Conservation (phyloP, 2,797 vertebrate species). For the Megaceryle alcyon region DNA sequence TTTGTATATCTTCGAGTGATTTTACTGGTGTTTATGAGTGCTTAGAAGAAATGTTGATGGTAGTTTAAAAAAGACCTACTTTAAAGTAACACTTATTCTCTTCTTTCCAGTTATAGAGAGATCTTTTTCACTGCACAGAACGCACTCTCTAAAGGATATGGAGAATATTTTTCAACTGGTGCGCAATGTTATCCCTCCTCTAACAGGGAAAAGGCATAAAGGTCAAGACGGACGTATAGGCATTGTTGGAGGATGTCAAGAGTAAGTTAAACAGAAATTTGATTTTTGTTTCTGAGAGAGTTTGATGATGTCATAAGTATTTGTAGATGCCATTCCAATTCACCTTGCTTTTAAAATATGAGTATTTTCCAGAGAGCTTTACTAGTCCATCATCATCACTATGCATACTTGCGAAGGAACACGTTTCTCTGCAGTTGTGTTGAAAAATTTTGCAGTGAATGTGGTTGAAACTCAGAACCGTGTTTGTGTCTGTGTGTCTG, state of each 20-base stretch:
- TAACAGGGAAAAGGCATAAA: slow-evolving; percentile 91
- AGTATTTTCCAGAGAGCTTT: neutral
- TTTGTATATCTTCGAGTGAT: neutral
- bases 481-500: neutral
- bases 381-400: neutral
- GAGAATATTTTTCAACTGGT: slow-evolving; percentile 86
- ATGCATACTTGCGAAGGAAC: neutral
- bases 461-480: neutral
- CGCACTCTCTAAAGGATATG: slow-evolving; percentile 84
- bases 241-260: slow-evolving; percentile 93
- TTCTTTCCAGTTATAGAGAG: slow-evolving; percentile 87
- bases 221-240: slow-evolving; percentile 95
- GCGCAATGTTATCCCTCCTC: slow-evolving; percentile 88
- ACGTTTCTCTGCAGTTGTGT: neutral
- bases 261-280: slow-evolving; percentile 83
- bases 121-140: slow-evolving; percentile 81
- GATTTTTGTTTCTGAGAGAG: neutral
- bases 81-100: slow-evolving; percentile 38
- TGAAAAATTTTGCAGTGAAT: neutral
- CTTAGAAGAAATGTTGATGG: neutral
- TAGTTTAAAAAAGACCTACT: neutral
- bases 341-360: neutral
- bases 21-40: neutral
- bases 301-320: neutral
- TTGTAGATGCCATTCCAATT: neutral